A percentile compares a stretch with the other conserved stretches of the same genome.
Conservation (phyloP, 2,888 invertebrate genomes). For the Campoletis raptor region DNA sequence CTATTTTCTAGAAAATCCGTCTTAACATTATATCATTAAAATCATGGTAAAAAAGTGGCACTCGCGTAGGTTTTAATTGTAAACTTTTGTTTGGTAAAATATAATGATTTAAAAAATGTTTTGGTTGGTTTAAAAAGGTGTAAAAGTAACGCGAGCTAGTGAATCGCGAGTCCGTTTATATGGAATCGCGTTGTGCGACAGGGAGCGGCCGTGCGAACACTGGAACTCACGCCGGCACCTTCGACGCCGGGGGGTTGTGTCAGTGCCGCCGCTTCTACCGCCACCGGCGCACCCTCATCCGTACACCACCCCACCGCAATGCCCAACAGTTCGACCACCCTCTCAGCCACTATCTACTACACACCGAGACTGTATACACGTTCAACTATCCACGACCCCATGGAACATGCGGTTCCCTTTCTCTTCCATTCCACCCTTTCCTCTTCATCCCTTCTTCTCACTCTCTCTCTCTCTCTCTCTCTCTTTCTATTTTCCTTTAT, state of each 20-base stretch:
- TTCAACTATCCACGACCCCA: constrained; percentile 43
- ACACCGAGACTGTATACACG: constrained; percentile 49
- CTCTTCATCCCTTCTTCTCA: neutral
- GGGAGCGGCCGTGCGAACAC: constrained; percentile 84
- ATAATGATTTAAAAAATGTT: neutral
- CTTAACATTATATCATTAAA: neutral
- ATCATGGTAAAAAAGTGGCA: neutral
- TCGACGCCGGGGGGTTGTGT: constrained; percentile 71
- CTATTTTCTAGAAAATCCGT: neutral
- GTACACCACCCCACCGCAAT: constrained; percentile 65
- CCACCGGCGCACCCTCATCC: constrained; percentile 67
- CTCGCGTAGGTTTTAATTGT: neutral
- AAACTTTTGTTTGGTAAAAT: neutral
- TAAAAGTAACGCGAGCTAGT: constrained; percentile 21
- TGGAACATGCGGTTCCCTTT: constrained; percentile 25
- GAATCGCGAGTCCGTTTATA: constrained; percentile 21
- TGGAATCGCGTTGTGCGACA: constrained; percentile 78
- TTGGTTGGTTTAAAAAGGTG: neutral
- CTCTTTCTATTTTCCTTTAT: constrained; percentile 5
- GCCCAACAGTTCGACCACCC: constrained; percentile 65
- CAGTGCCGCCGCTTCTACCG: constrained; percentile 71
- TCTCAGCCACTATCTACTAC: constrained; percentile 67
- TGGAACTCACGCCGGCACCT: constrained; percentile 79
- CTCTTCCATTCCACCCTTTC: neutral
- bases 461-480: neutral